Conservation (phyloP, 2,113 vertebrate species). For the Rana temporaria region DNA sequence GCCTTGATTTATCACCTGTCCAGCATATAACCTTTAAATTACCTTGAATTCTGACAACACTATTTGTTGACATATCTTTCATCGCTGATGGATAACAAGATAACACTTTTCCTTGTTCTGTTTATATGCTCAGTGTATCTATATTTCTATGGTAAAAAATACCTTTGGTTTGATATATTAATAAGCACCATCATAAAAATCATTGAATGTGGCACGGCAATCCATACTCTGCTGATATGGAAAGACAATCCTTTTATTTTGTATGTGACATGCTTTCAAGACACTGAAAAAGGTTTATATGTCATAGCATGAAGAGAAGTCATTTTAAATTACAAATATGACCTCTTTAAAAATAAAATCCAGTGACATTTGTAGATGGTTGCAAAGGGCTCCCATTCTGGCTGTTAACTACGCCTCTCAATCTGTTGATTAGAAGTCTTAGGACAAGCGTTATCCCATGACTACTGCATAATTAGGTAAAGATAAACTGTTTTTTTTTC, state of each 20-base stretch:
- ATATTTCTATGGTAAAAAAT: slow-evolving; percentile 20
- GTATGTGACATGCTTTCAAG: slow-evolving; percentile 14
- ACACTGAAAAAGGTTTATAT: slow-evolving; percentile 18
- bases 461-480: slow-evolving; percentile 37
- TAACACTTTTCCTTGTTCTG: slow-evolving; percentile 25
- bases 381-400: slow-evolving; percentile 46
- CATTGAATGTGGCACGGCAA: background rate
- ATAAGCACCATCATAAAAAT: slow-evolving; percentile 12
- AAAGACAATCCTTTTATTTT: background rate
- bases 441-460: slow-evolving; percentile 44
- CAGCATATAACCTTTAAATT: slow-evolving; percentile 32
- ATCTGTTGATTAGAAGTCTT: slow-evolving; percentile 54
- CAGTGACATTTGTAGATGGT: slow-evolving; percentile 42
- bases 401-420: slow-evolving; percentile 37
- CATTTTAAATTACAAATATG: slow-evolving; percentile 52
- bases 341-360: slow-evolving; percentile 37
- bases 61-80: slow-evolving; percentile 40
- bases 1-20: slow-evolving; percentile 42
- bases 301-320: slow-evolving; percentile 20
- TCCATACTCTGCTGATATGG: background rate
- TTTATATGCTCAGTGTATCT: background rate
- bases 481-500: slow-evolving; percentile 33
- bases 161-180: slow-evolving; percentile 16
- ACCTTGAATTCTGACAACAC: slow-evolving; percentile 40
- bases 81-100: slow-evolving; percentile 11